A percentile compares a stretch with the other conserved stretches of the same genome.
Conservation (phyloP, 2,888 invertebrate genomes). For the Pachydiplax longipennis region DNA sequence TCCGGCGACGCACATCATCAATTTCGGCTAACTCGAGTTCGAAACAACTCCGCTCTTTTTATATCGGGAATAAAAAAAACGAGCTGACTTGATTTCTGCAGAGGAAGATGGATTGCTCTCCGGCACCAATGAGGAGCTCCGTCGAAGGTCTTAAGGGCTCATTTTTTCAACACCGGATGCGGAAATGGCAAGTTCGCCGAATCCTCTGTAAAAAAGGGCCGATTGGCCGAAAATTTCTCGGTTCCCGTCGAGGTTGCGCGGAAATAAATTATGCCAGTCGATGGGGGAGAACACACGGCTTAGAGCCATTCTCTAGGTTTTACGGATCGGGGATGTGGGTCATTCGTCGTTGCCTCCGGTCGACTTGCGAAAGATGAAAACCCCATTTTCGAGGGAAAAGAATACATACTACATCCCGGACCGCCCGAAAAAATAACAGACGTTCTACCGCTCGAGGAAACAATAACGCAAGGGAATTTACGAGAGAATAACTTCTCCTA, state of each 20-base stretch:
- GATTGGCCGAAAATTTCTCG: neutral
- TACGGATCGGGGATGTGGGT: neutral
- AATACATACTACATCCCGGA: neutral
- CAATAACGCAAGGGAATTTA: neutral
- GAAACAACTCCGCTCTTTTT: neutral
- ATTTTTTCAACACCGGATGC: neutral
- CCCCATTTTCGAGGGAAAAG: neutral
- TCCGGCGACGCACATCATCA: neutral
- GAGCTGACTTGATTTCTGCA: neutral
- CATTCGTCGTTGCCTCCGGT: neutral
- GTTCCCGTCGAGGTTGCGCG: neutral
- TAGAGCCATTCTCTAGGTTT: neutral
- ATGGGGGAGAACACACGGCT: neutral
- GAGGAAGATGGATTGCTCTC: neutral
- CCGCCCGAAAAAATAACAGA: neutral
- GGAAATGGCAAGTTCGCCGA: neutral
- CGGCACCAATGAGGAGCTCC: neutral
- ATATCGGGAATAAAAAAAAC: neutral
- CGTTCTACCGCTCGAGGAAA: neutral
- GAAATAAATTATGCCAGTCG: neutral
- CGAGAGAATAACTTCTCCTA: neutral
- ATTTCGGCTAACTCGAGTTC: neutral
- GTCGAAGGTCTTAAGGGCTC: neutral
- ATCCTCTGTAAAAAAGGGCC: neutral
- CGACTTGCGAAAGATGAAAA: neutral